A percentile compares a stretch with the other conserved stretches of the same genome.
These are phyloP conservation scores for Chironex yamaguchii DNA, from an alignment of 30 jellyfish, hydroid and myxozoan genomes.

Conservation along the genomic window DNA sequence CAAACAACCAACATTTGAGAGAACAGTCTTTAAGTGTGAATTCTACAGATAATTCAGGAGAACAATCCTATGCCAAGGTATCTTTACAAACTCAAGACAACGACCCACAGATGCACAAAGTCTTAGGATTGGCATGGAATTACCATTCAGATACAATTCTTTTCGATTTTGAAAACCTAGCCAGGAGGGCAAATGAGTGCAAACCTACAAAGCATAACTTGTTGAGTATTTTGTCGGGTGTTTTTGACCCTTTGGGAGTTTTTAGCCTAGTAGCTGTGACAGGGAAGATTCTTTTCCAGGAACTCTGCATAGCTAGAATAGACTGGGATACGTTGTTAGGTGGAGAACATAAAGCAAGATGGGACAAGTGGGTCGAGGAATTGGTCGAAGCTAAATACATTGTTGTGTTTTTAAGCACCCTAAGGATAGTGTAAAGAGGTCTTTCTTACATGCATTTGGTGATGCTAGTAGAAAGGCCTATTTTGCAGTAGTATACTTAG, in stretches of 20 bases:
- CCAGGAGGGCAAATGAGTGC: background rate
- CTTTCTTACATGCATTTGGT: slow-evolving; percentile 18
- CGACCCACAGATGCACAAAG: background rate
- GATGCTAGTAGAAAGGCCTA: slow-evolving; percentile 40
- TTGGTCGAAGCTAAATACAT: too few relatives aligned
- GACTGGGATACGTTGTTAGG: slow-evolving; percentile 65
- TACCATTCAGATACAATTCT: background rate
- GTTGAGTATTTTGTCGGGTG: background rate
- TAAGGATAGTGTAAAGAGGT: background rate
- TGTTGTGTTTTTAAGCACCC: too few relatives aligned
- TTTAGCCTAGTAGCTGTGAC: background rate
- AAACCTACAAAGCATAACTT: slow-evolving; percentile 12
- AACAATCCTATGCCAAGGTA: too few relatives aligned
- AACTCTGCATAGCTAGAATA: background rate
- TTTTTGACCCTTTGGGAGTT: background rate
- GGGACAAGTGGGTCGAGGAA: too few relatives aligned
- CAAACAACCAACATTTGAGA: too few relatives aligned
- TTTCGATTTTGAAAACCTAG: background rate
- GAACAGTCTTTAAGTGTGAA: too few relatives aligned
- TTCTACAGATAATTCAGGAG: too few relatives aligned
- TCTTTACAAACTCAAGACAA: too few relatives aligned
- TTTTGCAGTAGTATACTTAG: slow-evolving; percentile 12
- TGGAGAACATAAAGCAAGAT: too few relatives aligned
- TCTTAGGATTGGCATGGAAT: slow-evolving; percentile 21
- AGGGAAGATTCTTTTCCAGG: slow-evolving; percentile 19